A percentile compares a stretch with the other conserved stretches of the same genome.
These are phyloP conservation scores for Myiozetetes cayanensis DNA, from an alignment of 2,113 vertebrate genomes.

Conservation along the genomic window DNA sequence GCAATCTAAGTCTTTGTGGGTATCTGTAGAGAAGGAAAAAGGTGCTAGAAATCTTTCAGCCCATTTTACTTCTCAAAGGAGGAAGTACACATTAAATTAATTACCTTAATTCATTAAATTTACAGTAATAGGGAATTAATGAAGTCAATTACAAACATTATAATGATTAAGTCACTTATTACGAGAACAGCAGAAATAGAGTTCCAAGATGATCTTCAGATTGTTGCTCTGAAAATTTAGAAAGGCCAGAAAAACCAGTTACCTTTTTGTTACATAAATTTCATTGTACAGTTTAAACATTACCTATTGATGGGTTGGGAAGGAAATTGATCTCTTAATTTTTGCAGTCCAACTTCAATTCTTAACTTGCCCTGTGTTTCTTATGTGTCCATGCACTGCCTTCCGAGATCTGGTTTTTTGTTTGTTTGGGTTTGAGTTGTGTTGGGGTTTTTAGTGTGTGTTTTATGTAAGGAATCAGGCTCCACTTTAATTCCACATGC, in stretches of 20 bases:
- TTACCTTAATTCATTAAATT: neutral
- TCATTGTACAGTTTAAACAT: neutral
- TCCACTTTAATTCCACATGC: neutral
- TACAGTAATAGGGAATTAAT: neutral
- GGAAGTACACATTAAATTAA: neutral
- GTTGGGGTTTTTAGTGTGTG: accelerated
- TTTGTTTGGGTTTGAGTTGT: neutral
- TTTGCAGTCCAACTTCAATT: neutral
- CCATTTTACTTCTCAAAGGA: neutral
- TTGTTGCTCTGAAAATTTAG: neutral
- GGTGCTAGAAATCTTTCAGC: neutral
- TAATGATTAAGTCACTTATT: neutral
- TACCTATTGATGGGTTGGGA: neutral
- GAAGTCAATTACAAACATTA: neutral
- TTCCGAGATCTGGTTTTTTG: neutral
- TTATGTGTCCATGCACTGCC: neutral
- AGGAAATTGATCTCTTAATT: accelerated
- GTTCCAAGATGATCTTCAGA: neutral
- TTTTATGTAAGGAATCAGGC: neutral
- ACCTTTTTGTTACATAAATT: neutral
- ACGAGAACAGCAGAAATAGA: neutral
- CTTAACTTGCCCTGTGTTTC: neutral
- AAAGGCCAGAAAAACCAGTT: neutral
- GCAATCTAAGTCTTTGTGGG: neutral
- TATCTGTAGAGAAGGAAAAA: neutral